Conservation (phyloP, 2,113 vertebrate species). For the Rattus norvegicus region GRCr8 NC_086024.1:32778501-32779000, state of each 20-base stretch:
- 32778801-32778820: not conserved
- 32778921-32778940: constrained; percentile 2
- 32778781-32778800: not conserved
- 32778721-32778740: too few relatives aligned
- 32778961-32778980: too few relatives aligned
- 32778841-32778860: not conserved
- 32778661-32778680: not conserved
- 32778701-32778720: not conserved
- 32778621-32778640: not conserved
- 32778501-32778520: constrained; percentile 20
- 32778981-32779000: too few relatives aligned
- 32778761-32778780: accelerated
- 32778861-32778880: not conserved
- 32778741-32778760: too few relatives aligned
- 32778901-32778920: not conserved
- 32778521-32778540: not conserved
- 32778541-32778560: not conserved
- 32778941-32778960: too few relatives aligned
- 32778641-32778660: not conserved
- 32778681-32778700: not conserved
- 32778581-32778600: not conserved
- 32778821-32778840: not conserved
- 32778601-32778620: not conserved
- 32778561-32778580: not conserved
- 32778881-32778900: not conserved